Conservation (phyloP, 2,113 vertebrate species). For the Colistium nudipinnis region DNA sequence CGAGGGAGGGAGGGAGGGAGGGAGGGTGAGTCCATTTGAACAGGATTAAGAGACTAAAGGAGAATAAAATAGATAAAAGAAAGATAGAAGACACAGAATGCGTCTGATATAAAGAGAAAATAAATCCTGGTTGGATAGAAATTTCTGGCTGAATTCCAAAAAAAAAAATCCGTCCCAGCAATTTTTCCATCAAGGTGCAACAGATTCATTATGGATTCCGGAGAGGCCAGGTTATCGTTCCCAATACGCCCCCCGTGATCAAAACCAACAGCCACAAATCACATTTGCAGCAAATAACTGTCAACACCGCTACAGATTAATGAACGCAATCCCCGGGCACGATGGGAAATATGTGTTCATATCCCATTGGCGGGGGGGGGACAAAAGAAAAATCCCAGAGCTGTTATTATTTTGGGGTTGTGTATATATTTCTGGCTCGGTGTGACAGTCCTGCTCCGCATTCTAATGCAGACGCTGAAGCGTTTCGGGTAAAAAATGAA, state of each 20-base stretch:
- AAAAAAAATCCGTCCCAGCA: slow-evolving; percentile 19
- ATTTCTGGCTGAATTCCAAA: no score
- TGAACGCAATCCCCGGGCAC: slow-evolving; percentile 65
- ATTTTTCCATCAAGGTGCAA: slow-evolving; percentile 56
- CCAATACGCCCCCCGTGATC: slow-evolving; percentile 43
- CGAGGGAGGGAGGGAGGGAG: slow-evolving; percentile 46
- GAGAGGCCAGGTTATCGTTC: slow-evolving; percentile 47
- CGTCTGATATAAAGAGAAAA: background rate
- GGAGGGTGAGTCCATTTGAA: slow-evolving; percentile 42
- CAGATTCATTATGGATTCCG: slow-evolving; percentile 67
- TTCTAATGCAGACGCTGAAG: slow-evolving; percentile 77
- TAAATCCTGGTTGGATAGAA: no score
- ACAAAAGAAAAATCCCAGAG: slow-evolving; percentile 52
- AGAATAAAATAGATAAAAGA: background rate
- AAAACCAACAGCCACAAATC: slow-evolving; percentile 71
- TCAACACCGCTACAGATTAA: slow-evolving; percentile 60
- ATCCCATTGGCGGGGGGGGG: slow-evolving; percentile 57
- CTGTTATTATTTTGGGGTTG: slow-evolving; percentile 76
- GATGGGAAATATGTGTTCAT: slow-evolving; percentile 48
- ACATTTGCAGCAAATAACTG: slow-evolving; percentile 69
- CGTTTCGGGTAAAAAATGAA: slow-evolving; percentile 61
- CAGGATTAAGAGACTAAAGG: slow-evolving; percentile 21
- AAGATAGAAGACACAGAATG: slow-evolving; percentile 1
- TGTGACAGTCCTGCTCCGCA: slow-evolving; percentile 77
- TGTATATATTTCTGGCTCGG: slow-evolving; percentile 75